phyloP scores from a whole-genome alignment of 2,113 vertebrate species.

The Lophotis ruficrista region DNA sequence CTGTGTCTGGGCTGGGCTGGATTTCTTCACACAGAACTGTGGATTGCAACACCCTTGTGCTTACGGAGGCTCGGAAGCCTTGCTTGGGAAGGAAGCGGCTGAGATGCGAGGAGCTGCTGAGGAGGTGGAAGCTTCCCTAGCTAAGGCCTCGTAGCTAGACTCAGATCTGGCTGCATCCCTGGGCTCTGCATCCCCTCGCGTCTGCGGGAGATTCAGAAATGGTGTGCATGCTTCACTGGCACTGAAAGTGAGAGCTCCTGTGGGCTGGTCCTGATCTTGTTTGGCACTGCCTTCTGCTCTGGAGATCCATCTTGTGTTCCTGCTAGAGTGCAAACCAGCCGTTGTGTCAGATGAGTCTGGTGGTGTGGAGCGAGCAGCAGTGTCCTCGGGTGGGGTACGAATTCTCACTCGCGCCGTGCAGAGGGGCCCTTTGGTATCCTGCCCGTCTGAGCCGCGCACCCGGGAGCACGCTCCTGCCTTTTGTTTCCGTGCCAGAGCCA shows the following conservation, averaged over 20 bases:
- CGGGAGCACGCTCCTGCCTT: neutral
- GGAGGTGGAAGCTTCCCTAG: neutral
- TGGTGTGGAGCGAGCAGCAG: neutral
- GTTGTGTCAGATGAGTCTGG: neutral
- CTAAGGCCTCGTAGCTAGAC: neutral
- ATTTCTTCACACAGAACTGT: slow-evolving; percentile 8
- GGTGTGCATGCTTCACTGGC: accelerated
- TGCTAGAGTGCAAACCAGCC: neutral
- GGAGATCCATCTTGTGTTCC: neutral
- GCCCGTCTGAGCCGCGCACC: neutral
- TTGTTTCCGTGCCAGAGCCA: neutral
- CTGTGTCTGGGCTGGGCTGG: slow-evolving; percentile 16
- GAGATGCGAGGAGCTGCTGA: neutral
- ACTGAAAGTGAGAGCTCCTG: neutral
- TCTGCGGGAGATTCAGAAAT: neutral
- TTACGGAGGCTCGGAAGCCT: neutral
- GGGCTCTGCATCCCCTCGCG: neutral
- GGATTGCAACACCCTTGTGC: slow-evolving; percentile 36
- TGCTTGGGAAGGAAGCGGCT: slow-evolving; percentile 3
- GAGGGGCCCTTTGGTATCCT: neutral
- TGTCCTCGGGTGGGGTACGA: neutral
- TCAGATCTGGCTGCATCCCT: neutral
- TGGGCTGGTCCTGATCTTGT: neutral
- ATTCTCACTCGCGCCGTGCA: accelerated
- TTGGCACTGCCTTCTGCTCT: neutral